phyloP scores from a whole-genome alignment of 2,888 invertebrate species.

The Cheilosia grossa region DNA sequence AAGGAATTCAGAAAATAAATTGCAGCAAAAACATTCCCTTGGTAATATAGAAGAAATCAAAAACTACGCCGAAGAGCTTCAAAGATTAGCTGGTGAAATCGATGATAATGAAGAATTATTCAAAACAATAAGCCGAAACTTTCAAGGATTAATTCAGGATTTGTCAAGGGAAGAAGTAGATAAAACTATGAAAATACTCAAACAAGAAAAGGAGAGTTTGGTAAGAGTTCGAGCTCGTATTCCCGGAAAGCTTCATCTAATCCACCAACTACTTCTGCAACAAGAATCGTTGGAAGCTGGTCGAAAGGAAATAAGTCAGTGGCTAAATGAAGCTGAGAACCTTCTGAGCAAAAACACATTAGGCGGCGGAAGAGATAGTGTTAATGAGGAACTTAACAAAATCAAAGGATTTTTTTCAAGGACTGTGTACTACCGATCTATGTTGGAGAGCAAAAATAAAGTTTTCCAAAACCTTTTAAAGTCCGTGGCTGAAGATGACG shows the following conservation, averaged over 20 bases:
- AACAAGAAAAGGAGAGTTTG: slow-evolving; percentile 94
- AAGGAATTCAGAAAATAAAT: slow-evolving; percentile 88
- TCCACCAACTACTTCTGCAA: slow-evolving; percentile 92
- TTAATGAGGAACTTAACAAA: slow-evolving; percentile 90
- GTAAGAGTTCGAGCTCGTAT: slow-evolving; percentile 93
- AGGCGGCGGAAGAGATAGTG: slow-evolving; percentile 87
- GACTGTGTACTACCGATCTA: slow-evolving; percentile 95
- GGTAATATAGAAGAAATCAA: slow-evolving; percentile 92
- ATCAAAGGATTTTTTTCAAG: slow-evolving; percentile 95
- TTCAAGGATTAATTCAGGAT: slow-evolving; percentile 95
- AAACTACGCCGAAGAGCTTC: slow-evolving; percentile 90
- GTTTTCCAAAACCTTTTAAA: slow-evolving; percentile 94
- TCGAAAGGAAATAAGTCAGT: slow-evolving; percentile 91
- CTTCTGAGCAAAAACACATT: slow-evolving; percentile 86
- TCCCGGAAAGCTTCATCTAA: slow-evolving; percentile 91
- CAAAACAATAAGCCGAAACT: slow-evolving; percentile 95
- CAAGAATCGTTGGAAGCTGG: slow-evolving; percentile 95
- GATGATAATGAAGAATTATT: slow-evolving; percentile 95
- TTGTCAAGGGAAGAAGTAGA: slow-evolving; percentile 95
- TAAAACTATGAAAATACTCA: slow-evolving; percentile 93
- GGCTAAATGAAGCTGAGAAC: slow-evolving; percentile 93
- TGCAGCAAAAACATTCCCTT: slow-evolving; percentile 87
- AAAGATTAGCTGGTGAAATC: slow-evolving; percentile 91
- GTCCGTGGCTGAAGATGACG: slow-evolving; percentile 89
- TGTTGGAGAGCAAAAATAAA: slow-evolving; percentile 97